Conservation (phyloP, 2,888 invertebrate species). For the Callinectes sapidus region DNA sequence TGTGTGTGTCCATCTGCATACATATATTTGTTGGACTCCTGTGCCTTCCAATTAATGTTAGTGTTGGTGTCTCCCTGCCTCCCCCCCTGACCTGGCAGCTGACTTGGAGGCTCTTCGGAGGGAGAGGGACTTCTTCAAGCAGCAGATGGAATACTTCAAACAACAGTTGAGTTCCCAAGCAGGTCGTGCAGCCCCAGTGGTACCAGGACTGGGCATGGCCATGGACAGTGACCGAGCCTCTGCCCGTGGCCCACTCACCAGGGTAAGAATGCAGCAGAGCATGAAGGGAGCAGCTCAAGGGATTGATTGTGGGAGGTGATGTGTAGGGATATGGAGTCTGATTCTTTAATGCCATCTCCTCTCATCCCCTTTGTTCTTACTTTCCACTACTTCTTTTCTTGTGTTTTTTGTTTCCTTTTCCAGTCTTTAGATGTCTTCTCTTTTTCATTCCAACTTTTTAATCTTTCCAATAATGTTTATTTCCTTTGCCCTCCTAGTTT, state of each 20-base stretch:
- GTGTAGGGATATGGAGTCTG: not conserved
- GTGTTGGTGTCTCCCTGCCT: not conserved
- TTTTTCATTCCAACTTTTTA: not conserved
- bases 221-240: conserved; percentile 39
- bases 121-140: conserved; percentile 65
- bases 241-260: conserved; percentile 23
- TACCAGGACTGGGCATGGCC: conserved; percentile 17
- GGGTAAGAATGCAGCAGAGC: not conserved
- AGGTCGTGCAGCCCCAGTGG: conserved; percentile 35
- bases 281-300: not conserved
- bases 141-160: conserved; percentile 69
- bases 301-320: not conserved
- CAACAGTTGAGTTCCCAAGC: conserved; percentile 57
- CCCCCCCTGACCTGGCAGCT: conserved; percentile 26
- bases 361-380: not conserved
- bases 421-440: not conserved
- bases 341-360: not conserved
- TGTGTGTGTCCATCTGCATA: not conserved
- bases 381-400: not conserved
- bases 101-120: conserved; percentile 56
- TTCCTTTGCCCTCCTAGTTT: not conserved
- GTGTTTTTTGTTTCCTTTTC: not conserved
- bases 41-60: not conserved
- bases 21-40: not conserved
- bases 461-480: not conserved